Conservation (phyloP, 2,888 invertebrate species). For the Ophion slaviceki region DNA sequence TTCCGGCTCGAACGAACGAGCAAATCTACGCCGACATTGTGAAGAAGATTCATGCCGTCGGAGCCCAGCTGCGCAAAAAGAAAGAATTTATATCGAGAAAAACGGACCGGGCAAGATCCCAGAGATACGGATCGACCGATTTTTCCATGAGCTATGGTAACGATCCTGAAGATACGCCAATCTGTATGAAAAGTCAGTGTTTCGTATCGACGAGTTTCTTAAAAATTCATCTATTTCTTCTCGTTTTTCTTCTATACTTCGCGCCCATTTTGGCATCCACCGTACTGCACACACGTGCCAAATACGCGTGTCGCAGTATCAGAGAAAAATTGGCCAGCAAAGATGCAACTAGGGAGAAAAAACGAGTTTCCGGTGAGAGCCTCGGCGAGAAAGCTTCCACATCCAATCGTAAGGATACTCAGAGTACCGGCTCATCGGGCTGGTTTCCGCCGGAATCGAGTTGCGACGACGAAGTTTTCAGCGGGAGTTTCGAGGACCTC, state of each 20-base stretch:
- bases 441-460: slow-evolving; percentile 46
- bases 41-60: slow-evolving; percentile 72
- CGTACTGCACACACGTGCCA: slow-evolving; percentile 65
- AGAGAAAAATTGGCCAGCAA: slow-evolving; percentile 65
- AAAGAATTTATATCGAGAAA: slow-evolving; percentile 20
- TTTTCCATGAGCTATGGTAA: slow-evolving; percentile 14
- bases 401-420: too few relatives aligned
- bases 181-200: slow-evolving; percentile 71
- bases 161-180: slow-evolving; percentile 12
- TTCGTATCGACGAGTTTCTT: slow-evolving; percentile 75
- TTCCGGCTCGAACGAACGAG: slow-evolving; percentile 58
- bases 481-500: slow-evolving; percentile 38
- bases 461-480: slow-evolving; percentile 27
- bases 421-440: slow-evolving; percentile 25
- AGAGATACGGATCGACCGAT: slow-evolving; percentile 25
- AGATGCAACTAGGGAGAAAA: background rate
- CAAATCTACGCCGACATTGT: slow-evolving; percentile 74
- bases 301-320: slow-evolving; percentile 62
- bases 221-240: slow-evolving; percentile 75
- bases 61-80: slow-evolving; percentile 35
- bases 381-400: background rate
- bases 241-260: slow-evolving; percentile 77
- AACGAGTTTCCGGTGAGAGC: background rate
- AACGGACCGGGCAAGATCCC: slow-evolving; percentile 11
- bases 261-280: slow-evolving; percentile 73